Conservation (phyloP, 2,113 vertebrate species). For the Electrona antarctica region DNA sequence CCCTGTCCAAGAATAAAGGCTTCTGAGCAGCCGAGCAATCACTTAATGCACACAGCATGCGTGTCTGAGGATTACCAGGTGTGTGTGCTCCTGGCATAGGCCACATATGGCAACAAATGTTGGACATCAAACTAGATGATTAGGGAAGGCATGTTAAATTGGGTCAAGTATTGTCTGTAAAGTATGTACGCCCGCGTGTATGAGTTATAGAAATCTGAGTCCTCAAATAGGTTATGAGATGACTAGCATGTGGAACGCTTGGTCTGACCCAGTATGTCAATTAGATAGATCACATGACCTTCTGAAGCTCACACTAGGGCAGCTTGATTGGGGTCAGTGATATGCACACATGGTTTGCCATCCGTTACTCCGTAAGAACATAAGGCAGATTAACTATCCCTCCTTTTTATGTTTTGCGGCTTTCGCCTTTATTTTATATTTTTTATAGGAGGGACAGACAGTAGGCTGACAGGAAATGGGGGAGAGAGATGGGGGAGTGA, state of each 20-base stretch:
- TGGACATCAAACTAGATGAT: not conserved
- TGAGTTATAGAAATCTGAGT: slow-evolving; percentile 6
- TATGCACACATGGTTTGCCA: slow-evolving; percentile 44
- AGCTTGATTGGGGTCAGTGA: slow-evolving; percentile 49
- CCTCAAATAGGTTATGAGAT: slow-evolving; percentile 30
- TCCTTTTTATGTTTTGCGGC: no score
- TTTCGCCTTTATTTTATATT: no score
- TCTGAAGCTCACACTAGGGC: slow-evolving; percentile 43
- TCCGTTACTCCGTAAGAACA: slow-evolving; percentile 19
- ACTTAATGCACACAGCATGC: slow-evolving; percentile 20
- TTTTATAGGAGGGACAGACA: no score
- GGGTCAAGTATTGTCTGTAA: not conserved
- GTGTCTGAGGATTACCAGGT: not conserved
- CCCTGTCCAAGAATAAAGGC: slow-evolving; percentile 21
- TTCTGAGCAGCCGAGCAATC: slow-evolving; percentile 33
- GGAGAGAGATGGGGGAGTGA: no score
- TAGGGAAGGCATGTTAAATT: not conserved
- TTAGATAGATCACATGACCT: slow-evolving; percentile 36
- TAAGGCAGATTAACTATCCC: no score
- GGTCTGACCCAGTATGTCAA: slow-evolving; percentile 49
- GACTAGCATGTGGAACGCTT: slow-evolving; percentile 40
- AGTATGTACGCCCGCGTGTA: not conserved
- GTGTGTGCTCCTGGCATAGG: not conserved
- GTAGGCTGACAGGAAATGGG: no score
- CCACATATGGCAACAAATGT: not conserved